Evolutionary conservation across 2,113 vertebrate species (phyloP).

Genomic region (Protomyctophum bolini): DNA sequence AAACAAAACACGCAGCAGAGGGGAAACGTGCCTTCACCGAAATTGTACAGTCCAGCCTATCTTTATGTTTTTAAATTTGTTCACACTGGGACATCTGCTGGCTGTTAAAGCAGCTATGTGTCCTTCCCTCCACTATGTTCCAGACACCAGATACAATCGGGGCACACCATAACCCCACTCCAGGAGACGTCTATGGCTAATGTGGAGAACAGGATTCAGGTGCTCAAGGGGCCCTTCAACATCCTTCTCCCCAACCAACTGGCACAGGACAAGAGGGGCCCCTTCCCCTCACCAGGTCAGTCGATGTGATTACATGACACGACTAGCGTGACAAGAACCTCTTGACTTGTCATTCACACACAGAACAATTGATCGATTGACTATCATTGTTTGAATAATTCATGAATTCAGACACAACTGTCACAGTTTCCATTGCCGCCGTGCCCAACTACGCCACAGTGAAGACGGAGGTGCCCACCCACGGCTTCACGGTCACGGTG

Average conservation of each 20-base stretch:
- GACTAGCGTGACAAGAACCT: not conserved
- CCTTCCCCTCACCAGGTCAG: constrained; percentile 85
- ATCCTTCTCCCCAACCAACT: constrained; percentile 88
- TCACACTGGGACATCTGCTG: not conserved
- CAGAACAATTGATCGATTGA: not conserved
- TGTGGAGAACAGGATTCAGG: constrained; percentile 90
- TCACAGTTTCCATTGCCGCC: constrained; percentile 91
- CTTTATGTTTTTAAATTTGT: not conserved
- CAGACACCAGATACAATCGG: constrained; percentile 82
- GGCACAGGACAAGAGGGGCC: constrained; percentile 86
- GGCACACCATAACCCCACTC: constrained; percentile 63
- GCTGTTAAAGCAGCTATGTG: not conserved
- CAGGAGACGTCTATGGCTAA: constrained; percentile 80
- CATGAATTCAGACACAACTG: constrained; percentile 83
- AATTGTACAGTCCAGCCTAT: not conserved
- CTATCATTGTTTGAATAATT: not conserved
- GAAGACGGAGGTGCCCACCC: constrained; percentile 90
- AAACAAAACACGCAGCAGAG: constrained; percentile 33
- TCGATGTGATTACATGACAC: not conserved
- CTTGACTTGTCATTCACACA: not conserved
- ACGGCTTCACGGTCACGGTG: constrained; percentile 87
- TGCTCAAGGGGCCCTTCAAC: constrained; percentile 93
- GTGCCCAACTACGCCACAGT: constrained; percentile 87
- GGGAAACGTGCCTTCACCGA: constrained; percentile 1
- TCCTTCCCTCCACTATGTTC: not conserved